phyloP scores from a whole-genome alignment of 2,888 invertebrate genomes.

The Megamerina dolium region DNA sequence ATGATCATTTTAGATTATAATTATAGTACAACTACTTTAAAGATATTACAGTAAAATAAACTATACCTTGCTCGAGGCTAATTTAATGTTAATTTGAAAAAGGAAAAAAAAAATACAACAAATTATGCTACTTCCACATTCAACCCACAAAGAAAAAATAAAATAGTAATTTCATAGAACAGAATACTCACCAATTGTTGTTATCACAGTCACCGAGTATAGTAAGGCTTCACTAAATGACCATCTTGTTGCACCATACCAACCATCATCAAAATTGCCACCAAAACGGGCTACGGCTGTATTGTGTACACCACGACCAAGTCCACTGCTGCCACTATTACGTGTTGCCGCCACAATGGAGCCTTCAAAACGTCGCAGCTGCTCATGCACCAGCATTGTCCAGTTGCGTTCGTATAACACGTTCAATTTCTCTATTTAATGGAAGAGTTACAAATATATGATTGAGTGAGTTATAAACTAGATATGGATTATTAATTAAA shows the following conservation, averaged over 20 bases:
- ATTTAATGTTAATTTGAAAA: no score
- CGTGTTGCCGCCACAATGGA: slow-evolving; percentile 72
- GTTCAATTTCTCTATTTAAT: slow-evolving; percentile 64
- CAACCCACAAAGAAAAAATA: no score
- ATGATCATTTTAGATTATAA: no score
- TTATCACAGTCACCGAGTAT: slow-evolving; percentile 80
- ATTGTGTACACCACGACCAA: slow-evolving; percentile 1
- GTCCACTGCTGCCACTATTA: slow-evolving; percentile 38
- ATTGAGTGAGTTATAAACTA: neutral
- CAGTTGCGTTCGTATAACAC: slow-evolving; percentile 79
- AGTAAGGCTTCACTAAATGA: slow-evolving; percentile 77
- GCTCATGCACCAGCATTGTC: slow-evolving; percentile 72
- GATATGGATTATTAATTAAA: no score
- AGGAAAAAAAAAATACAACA: no score
- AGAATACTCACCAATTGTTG: slow-evolving; percentile 77
- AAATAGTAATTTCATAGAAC: no score
- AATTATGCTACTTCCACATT: no score
- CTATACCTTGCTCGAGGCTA: no score
- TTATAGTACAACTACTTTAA: no score
- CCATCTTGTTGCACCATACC: slow-evolving; percentile 52
- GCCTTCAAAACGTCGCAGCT: slow-evolving; percentile 71
- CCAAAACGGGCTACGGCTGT: slow-evolving; percentile 20
- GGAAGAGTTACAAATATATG: slow-evolving; percentile 6
- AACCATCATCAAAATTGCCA: slow-evolving; percentile 18
- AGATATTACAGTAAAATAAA: no score